Conservation (phyloP, 2,888 invertebrate genomes). For the Machimus atricapillus region DNA sequence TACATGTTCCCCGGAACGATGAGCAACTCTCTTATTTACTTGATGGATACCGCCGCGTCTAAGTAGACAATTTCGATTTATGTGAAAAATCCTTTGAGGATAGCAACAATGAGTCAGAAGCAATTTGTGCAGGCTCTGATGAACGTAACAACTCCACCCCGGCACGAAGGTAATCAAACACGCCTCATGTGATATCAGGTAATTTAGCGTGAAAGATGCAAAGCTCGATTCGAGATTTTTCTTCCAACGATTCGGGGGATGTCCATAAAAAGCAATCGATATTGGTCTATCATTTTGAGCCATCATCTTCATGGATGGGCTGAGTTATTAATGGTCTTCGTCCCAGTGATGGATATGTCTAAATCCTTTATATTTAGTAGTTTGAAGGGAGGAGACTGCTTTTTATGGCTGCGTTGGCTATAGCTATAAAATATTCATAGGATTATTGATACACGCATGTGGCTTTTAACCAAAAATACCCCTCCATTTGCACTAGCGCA, state of each 20-base stretch:
- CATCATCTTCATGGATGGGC: not conserved
- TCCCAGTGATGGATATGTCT: not conserved
- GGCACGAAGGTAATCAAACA: not conserved
- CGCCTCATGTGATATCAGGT: not conserved
- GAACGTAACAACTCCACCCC: not conserved
- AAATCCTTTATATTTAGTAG: not conserved
- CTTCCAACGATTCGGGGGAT: not conserved
- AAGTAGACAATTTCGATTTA: not conserved
- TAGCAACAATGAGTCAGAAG: not conserved
- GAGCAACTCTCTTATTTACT: not conserved
- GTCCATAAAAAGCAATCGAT: not conserved
- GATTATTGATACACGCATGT: too few relatives aligned
- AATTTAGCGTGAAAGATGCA: not conserved
- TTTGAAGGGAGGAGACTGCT: not conserved
- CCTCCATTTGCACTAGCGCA: too few relatives aligned
- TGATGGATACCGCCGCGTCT: conserved; percentile 9
- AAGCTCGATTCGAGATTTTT: not conserved
- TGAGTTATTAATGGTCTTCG: not conserved
- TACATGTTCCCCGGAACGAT: not conserved
- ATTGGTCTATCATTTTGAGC: not conserved
- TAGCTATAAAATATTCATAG: too few relatives aligned
- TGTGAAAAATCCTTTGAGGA: not conserved
- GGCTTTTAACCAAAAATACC: too few relatives aligned
- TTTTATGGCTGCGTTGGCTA: not conserved
- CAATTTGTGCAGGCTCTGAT: not conserved